Evolutionary conservation across 2,113 vertebrate genomes (phyloP), one percentile per base, ranked within the genome.

Genomic region (Hyla sarda): DNA sequence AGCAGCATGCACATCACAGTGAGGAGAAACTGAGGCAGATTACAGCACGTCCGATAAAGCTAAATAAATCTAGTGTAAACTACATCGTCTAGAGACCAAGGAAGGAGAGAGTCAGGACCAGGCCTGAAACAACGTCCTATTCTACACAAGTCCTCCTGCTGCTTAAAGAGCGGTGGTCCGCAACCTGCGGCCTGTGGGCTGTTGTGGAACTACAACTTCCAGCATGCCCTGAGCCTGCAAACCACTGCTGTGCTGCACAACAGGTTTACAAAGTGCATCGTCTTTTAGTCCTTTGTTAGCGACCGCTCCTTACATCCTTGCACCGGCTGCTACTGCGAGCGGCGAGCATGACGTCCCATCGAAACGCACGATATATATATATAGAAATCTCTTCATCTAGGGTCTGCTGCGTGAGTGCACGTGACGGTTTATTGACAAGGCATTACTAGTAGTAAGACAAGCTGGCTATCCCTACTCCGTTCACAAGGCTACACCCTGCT

Each of bases 1-100:
- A 41, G 41, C 76, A 71, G 78, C 84, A 86, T 86, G 84, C 84
- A 86, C 77, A 62, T 80, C 76, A 73, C 77, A 72, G 76, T 72
- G 83, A 80, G 45, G 19, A 54, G 67, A 37, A n/a, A 65, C 25
- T 34, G 56, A 62, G 71, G 82, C 82, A 73, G 82, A 48, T 41
- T 41, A 41, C 41, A 41, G 60, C 62, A 71, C 74, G 13, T 56
- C 10, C 0, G 34, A 34, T 23, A 58, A 71, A 86, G 84, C 75
- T 71, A 14, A 56, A 13, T 6, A n/a, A 30, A 41, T n/a, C 73
- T 48, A 25, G 25, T n/a, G 25, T 65, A 23, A 69, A 50, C 37
- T 48, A 62, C 21, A 32, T 4, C 25, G 5, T 45, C 71, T 73
- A 48, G 41, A 41, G 41, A 37, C 14, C 65, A 25, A 16, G 21